These are phyloP conservation scores for Pollenia labialis DNA, from an alignment of 2,888 invertebrate genomes.

Conservation along the genomic window DNA sequence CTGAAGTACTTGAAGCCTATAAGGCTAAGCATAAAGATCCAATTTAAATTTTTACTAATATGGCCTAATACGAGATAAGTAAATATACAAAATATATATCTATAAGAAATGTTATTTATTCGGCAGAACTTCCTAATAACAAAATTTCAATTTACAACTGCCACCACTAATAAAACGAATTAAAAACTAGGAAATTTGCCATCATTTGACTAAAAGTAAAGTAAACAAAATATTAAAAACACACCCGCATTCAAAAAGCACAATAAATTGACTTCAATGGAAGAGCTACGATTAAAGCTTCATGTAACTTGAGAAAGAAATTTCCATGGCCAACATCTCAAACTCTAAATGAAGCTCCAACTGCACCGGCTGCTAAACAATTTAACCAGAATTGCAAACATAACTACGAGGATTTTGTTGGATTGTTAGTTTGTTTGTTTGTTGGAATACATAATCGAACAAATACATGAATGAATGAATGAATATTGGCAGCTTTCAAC, in stretches of 20 bases:
- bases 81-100: no score
- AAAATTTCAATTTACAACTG: conserved; percentile 9
- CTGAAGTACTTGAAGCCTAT: no score
- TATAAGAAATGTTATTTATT: neutral
- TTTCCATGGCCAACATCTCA: conserved; percentile 45
- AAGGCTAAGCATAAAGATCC: no score
- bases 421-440: conserved; percentile 29
- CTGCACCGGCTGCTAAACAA: conserved; percentile 16
- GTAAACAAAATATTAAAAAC: conserved; percentile 34
- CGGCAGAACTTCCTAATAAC: neutral
- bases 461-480: conserved; percentile 64
- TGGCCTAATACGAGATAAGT: no score
- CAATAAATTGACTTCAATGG: conserved; percentile 17
- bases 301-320: conserved; percentile 64
- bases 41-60: no score
- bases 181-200: conserved; percentile 29
- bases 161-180: conserved; percentile 49
- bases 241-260: conserved; percentile 58
- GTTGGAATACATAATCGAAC: conserved; percentile 37
- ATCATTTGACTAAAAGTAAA: conserved; percentile 28
- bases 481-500: conserved; percentile 73
- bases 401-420: conserved; percentile 25
- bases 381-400: conserved; percentile 59
- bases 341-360: neutral
- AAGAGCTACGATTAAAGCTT: conserved; percentile 55